These are phyloP conservation scores for Rhipidura dahli DNA, from an alignment of 2,113 vertebrate genomes.

Conservation along the genomic window DNA sequence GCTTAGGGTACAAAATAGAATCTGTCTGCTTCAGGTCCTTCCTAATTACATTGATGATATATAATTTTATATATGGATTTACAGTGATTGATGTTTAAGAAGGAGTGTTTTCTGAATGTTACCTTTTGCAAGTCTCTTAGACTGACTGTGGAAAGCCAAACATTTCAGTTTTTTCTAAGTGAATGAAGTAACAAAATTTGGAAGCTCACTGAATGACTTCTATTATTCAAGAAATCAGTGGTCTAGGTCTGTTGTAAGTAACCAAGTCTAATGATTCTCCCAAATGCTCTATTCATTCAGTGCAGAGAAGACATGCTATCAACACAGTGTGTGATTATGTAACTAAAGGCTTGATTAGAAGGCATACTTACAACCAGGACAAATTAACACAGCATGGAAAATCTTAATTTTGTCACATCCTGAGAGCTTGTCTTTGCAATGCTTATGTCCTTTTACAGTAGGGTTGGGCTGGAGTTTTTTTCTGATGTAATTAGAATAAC, in stretches of 20 bases:
- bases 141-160: background rate
- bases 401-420: background rate
- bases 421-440: background rate
- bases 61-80: background rate
- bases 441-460: background rate
- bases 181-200: background rate
- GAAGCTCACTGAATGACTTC: background rate
- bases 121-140: background rate
- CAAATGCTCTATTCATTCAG: background rate
- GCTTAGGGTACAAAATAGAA: background rate
- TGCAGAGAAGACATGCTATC: background rate
- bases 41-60: background rate
- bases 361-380: background rate
- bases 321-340: background rate
- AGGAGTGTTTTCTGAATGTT: background rate
- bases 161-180: background rate
- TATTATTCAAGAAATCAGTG: background rate
- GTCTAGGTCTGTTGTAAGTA: background rate
- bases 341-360: slow-evolving; percentile 4
- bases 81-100: background rate
- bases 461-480: background rate
- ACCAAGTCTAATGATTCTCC: background rate
- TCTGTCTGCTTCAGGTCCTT: background rate
- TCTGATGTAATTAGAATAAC: background rate
- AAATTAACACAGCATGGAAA: slow-evolving; percentile 2